Evolutionary conservation across 2,888 invertebrate species (phyloP).

Genomic region (Chromoteleia sp.): DNA sequence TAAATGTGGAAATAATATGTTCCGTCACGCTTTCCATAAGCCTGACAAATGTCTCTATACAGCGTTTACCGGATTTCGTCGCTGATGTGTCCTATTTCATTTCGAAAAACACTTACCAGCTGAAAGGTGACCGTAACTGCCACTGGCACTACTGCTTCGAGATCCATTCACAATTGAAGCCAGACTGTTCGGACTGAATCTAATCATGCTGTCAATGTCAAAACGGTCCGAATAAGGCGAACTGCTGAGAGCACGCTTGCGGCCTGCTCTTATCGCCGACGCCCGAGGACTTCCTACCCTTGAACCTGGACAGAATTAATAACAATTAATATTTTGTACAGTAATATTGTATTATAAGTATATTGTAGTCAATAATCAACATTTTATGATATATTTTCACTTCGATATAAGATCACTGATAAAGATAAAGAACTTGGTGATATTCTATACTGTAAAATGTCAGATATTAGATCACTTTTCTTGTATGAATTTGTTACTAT

Average conservation of each 20-base stretch:
- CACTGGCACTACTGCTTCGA: slow-evolving; percentile 94
- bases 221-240: slow-evolving; percentile 98
- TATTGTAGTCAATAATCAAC: too few species aligned
- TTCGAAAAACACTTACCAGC: slow-evolving; percentile 88
- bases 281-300: slow-evolving; percentile 89
- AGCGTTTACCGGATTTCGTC: not conserved
- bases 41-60: slow-evolving; percentile 45
- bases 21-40: slow-evolving; percentile 1
- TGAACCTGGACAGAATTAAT: slow-evolving; percentile 75
- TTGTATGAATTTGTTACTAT: too few species aligned
- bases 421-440: too few species aligned
- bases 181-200: slow-evolving; percentile 97
- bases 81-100: not conserved
- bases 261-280: slow-evolving; percentile 87
- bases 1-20: slow-evolving; percentile 38
- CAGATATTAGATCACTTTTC: too few species aligned
- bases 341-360: too few species aligned
- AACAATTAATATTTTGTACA: too few species aligned
- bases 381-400: too few species aligned
- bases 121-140: slow-evolving; percentile 98
- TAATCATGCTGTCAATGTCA: slow-evolving; percentile 97
- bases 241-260: slow-evolving; percentile 96
- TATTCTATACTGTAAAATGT: too few species aligned
- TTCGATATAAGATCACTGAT: too few species aligned
- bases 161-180: slow-evolving; percentile 93